Conservation (phyloP, 2,888 invertebrate genomes). For the Neria commutata region DNA sequence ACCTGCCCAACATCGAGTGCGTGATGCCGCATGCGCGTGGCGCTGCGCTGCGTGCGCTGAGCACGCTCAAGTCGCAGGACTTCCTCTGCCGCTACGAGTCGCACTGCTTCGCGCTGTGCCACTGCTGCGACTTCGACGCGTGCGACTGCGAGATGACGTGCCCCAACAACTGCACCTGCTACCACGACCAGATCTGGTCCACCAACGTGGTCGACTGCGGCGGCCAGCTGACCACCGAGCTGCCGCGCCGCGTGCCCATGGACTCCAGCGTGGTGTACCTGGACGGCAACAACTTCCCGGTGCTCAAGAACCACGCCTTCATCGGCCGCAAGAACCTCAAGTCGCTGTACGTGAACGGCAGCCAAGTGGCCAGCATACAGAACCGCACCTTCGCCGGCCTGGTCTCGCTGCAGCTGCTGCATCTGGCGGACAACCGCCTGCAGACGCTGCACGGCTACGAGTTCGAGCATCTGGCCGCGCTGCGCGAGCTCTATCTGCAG, state of each 20-base stretch:
- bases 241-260: conserved; percentile 91
- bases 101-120: conserved; percentile 93
- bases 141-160: conserved; percentile 98
- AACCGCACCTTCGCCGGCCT: conserved; percentile 91
- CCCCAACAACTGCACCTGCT: conserved; percentile 91
- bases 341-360: conserved; percentile 84
- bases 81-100: conserved; percentile 92
- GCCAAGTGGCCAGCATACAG: conserved; percentile 83
- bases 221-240: conserved; percentile 75
- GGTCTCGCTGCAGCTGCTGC: conserved; percentile 79
- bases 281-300: conserved; percentile 86
- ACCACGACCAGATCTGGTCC: conserved; percentile 92
- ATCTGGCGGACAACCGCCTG: conserved; percentile 84
- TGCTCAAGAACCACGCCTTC: conserved; percentile 87
- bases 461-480: conserved; percentile 80
- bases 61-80: conserved; percentile 81
- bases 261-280: conserved; percentile 93
- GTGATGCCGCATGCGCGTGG: conserved; percentile 86
- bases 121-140: conserved; percentile 95
- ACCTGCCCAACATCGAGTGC: conserved; percentile 87
- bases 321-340: conserved; percentile 91
- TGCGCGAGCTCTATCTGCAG: conserved; percentile 84
- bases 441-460: conserved; percentile 83
- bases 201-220: conserved; percentile 93
- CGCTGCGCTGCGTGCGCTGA: conserved; percentile 77